phyloP scores from a whole-genome alignment of 2,797 vertebrate species.

The Molossus alvarezi region DNA sequence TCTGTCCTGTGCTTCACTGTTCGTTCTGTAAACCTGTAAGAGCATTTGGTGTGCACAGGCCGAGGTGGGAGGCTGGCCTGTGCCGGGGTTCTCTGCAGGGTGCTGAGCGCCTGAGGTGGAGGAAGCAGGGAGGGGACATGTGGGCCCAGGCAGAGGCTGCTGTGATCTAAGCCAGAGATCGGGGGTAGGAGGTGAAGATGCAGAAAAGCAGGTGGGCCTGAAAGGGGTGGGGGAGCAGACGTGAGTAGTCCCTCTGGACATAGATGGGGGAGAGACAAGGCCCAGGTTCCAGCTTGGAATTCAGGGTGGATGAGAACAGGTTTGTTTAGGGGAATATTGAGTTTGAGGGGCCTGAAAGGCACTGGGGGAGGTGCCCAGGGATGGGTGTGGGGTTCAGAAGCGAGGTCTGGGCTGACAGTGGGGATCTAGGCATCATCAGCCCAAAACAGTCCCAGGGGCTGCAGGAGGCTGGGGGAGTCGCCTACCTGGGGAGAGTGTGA shows the following conservation, averaged over 20 bases:
- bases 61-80: not conserved
- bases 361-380: not conserved
- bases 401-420: not conserved
- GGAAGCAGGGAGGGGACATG: not conserved
- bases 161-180: not conserved
- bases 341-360: not conserved
- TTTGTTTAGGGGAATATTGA: not conserved
- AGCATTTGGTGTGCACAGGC: not conserved
- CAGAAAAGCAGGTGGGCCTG: not conserved
- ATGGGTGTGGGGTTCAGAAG: not conserved
- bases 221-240: not conserved
- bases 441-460: not conserved
- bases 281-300: not conserved
- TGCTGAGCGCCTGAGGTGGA: not conserved
- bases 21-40: not conserved
- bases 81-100: not conserved
- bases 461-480: not conserved
- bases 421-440: not conserved
- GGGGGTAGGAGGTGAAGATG: not conserved
- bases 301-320: not conserved
- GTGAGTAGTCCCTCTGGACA: not conserved
- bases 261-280: not conserved
- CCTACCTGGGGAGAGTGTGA: fast-evolving
- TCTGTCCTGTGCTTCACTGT: not conserved
- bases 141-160: not conserved